These are phyloP conservation scores for Ceratosolen solmsi DNA, from an alignment of 1,140 invertebrate species.

Conservation along the genomic window DNA sequence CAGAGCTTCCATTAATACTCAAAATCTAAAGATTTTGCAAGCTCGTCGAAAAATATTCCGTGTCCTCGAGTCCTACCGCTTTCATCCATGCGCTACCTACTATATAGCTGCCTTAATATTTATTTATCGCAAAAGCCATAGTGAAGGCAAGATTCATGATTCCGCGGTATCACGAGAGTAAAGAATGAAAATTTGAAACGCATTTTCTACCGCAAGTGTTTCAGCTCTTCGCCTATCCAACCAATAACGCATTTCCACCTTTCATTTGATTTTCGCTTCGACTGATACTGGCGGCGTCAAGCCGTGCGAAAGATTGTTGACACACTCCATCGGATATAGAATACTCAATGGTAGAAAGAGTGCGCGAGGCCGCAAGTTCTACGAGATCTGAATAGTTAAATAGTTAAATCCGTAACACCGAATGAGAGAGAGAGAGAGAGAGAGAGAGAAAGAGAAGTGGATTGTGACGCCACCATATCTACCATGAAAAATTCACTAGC, in stretches of 20 bases:
- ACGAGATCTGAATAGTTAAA: slow-evolving; percentile 36
- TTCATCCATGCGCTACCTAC: neutral
- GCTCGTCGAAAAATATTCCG: neutral
- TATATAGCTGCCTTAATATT: slow-evolving; percentile 21
- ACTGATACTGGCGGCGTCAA: neutral
- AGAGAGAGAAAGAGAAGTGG: neutral
- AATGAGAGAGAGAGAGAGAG: neutral
- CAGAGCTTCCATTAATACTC: neutral
- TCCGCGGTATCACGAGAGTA: neutral
- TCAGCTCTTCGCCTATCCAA: neutral
- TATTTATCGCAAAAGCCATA: slow-evolving; percentile 8
- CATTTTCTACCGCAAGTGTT: neutral
- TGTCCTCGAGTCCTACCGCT: too few species aligned
- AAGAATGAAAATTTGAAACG: slow-evolving; percentile 42
- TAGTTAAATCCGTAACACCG: neutral
- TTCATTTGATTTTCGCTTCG: slow-evolving; percentile 9
- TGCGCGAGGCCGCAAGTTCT: neutral
- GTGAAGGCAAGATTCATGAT: slow-evolving; percentile 26
- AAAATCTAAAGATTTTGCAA: neutral
- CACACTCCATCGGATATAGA: slow-evolving; percentile 24
- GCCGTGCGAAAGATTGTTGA: slow-evolving; percentile 37
- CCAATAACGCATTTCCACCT: slow-evolving; percentile 7
- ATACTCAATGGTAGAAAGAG: slow-evolving; percentile 16
- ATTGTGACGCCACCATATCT: neutral
- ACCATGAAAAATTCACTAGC: slow-evolving; percentile 39